Percentiles rank a stretch among this genome's conserved stretches.
phyloP scores from a whole-genome alignment of 2,797 vertebrate genomes.

The Chromis chromis region DNA sequence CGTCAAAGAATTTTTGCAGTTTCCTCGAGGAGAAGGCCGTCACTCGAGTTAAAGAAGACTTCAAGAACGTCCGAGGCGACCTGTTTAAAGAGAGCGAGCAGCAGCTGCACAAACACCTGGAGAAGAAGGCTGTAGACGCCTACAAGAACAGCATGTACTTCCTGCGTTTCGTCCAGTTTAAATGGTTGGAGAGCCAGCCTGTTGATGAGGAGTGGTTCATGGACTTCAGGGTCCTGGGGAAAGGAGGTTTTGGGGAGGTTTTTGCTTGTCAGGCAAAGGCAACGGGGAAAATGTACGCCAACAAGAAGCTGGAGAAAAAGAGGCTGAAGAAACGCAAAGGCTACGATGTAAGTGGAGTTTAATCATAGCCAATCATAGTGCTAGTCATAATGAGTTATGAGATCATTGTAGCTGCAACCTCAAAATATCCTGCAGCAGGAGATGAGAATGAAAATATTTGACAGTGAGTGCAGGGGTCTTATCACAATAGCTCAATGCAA shows the following conservation, averaged over 20 bases:
- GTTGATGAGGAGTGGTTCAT: slow-evolving; percentile 85
- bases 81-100: slow-evolving; percentile 84
- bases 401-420: background rate
- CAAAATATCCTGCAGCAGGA: background rate
- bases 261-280: slow-evolving; percentile 85
- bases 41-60: slow-evolving; percentile 82
- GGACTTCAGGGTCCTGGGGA: slow-evolving; percentile 86
- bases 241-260: slow-evolving; percentile 86
- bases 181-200: slow-evolving; percentile 83
- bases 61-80: slow-evolving; percentile 75
- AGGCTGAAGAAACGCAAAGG: slow-evolving; percentile 86
- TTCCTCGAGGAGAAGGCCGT: slow-evolving; percentile 85
- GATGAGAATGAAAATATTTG: slow-evolving; percentile 36
- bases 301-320: slow-evolving; percentile 88
- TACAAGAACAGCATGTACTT: slow-evolving; percentile 85
- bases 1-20: slow-evolving; percentile 81
- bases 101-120: slow-evolving; percentile 82
- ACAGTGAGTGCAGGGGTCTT: slow-evolving; percentile 44
- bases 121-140: slow-evolving; percentile 56
- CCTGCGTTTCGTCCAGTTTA: slow-evolving; percentile 85
- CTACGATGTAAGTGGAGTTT: slow-evolving; percentile 75
- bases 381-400: background rate
- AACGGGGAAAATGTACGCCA: slow-evolving; percentile 87
- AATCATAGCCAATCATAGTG: background rate
- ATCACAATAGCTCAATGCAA: slow-evolving; percentile 60